phyloP scores from a whole-genome alignment of 2,113 vertebrate genomes.

The Psettodes erumei region DNA sequence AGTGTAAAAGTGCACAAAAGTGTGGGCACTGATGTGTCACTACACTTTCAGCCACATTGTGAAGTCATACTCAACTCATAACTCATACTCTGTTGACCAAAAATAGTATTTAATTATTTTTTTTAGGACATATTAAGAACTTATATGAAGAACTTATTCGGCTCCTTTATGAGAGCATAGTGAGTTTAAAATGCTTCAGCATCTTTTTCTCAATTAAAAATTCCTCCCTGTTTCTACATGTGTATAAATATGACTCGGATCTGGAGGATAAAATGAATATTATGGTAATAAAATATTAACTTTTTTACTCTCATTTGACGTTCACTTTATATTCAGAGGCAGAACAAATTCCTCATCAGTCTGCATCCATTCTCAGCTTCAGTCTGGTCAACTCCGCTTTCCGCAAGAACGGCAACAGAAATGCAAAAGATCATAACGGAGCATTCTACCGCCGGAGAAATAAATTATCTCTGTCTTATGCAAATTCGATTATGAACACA shows the following conservation, averaged over 20 bases:
- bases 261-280: background rate
- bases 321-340: conserved; percentile 11
- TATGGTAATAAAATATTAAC: background rate
- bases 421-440: conserved; percentile 46
- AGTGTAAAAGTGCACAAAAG: background rate
- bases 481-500: conserved; percentile 27
- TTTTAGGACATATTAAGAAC: too few species aligned
- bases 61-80: too few species aligned
- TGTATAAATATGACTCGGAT: background rate
- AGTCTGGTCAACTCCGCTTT: conserved; percentile 22
- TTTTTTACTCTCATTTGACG: background rate
- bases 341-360: conserved; percentile 24
- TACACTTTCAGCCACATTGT: background rate
- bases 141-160: background rate
- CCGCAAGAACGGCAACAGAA: conserved; percentile 30
- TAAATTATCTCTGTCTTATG: conserved; percentile 4
- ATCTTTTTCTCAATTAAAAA: background rate
- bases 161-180: background rate
- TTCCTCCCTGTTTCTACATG: background rate
- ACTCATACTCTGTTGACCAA: background rate
- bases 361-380: background rate
- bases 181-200: background rate
- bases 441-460: conserved; percentile 25
- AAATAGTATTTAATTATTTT: background rate
- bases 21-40: background rate